Evolutionary conservation across 2,797 vertebrate species (phyloP).

Genomic region (Menidia menidia): DNA sequence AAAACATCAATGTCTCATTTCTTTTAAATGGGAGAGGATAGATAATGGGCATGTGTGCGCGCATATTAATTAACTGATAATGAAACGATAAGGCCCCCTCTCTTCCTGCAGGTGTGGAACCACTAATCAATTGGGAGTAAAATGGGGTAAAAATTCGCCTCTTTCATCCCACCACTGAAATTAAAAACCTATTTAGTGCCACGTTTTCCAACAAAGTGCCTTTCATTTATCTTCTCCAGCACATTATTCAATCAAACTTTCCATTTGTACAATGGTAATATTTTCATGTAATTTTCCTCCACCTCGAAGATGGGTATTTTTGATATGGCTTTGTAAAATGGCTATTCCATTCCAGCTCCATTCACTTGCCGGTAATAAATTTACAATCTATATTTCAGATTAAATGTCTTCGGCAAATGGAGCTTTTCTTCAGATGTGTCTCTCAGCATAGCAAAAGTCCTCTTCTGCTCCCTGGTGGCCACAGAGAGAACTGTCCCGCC

Average conservation of each 20-base stretch:
- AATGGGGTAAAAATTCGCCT: slow-evolving; percentile 80
- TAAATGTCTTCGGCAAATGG: slow-evolving; percentile 82
- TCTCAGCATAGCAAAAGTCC: slow-evolving; percentile 38
- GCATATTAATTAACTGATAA: slow-evolving; percentile 98
- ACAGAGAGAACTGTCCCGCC: slow-evolving; percentile 3
- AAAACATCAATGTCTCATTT: slow-evolving; percentile 90
- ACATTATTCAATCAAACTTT: slow-evolving; percentile 89
- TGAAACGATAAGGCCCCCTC: slow-evolving; percentile 88
- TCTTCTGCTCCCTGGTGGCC: slow-evolving; percentile 79
- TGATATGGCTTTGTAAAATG: slow-evolving; percentile 81
- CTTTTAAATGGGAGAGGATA: slow-evolving; percentile 88
- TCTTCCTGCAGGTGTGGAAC: slow-evolving; percentile 86
- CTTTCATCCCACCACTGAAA: slow-evolving; percentile 87
- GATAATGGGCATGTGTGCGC: slow-evolving; percentile 90
- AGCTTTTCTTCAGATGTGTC: slow-evolving; percentile 53
- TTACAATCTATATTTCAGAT: slow-evolving; percentile 83
- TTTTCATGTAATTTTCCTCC: slow-evolving; percentile 87
- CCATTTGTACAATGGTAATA: slow-evolving; percentile 89
- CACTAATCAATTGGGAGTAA: slow-evolving; percentile 89
- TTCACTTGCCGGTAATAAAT: slow-evolving; percentile 82
- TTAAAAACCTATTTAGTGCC: slow-evolving; percentile 90
- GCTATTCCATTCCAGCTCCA: slow-evolving; percentile 76
- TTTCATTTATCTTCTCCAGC: slow-evolving; percentile 90
- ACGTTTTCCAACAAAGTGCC: slow-evolving; percentile 91
- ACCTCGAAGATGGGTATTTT: slow-evolving; percentile 82